These are phyloP conservation scores for Lysandra bellargus DNA, from an alignment of 2,888 invertebrate species.

Conservation along the genomic window DNA sequence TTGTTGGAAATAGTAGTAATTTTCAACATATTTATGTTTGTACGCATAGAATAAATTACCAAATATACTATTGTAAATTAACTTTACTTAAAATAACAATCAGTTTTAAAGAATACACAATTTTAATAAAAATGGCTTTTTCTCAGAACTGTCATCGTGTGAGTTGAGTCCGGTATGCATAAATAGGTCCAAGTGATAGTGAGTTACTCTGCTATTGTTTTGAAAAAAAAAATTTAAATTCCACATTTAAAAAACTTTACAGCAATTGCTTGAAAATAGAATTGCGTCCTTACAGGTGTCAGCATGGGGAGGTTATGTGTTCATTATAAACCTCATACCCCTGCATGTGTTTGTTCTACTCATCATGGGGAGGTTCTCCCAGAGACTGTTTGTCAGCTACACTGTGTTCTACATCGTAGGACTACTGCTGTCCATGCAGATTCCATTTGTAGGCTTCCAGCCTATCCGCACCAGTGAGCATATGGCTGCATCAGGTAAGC, in stretches of 20 bases:
- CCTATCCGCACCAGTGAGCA: constrained; percentile 99
- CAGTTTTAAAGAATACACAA: too few species aligned
- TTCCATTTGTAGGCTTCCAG: constrained; percentile 97
- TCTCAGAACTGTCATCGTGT: too few species aligned
- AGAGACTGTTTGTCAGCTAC: constrained; percentile 95
- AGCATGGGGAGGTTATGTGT: constrained; percentile 99
- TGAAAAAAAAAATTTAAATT: not conserved
- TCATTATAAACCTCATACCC: constrained; percentile 99
- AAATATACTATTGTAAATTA: too few species aligned
- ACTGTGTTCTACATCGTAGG: constrained; percentile 98
- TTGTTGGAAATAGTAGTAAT: too few species aligned
- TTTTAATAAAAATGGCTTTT: too few species aligned
- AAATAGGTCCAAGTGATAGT: not conserved
- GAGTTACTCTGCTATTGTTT: too few species aligned
- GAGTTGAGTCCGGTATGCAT: too few species aligned
- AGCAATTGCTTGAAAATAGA: not conserved
- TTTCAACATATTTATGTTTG: too few species aligned
- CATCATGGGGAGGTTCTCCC: constrained; percentile 97
- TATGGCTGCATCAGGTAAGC: constrained; percentile 96
- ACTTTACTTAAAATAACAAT: too few species aligned
- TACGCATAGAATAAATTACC: too few species aligned
- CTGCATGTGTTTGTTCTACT: constrained; percentile 97
- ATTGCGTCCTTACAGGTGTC: constrained; percentile 85
- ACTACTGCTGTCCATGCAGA: constrained; percentile 97
- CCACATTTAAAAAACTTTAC: not conserved